A percentile compares a stretch with the other conserved stretches of the same genome.
Conservation (phyloP, 2,113 vertebrate species). For the Gymnogyps californianus region DNA sequence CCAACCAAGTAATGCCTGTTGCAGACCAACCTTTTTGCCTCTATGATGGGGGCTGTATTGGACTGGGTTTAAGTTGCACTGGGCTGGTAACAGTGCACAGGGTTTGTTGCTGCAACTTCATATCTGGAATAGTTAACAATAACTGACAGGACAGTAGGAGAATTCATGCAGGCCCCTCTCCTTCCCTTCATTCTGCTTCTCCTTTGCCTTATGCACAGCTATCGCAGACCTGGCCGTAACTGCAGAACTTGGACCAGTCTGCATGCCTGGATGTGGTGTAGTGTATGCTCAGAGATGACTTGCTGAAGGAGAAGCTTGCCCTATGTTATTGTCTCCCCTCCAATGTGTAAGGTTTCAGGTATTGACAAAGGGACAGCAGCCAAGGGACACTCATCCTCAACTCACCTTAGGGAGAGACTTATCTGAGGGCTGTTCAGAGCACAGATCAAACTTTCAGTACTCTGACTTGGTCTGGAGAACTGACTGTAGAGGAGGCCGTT, state of each 20-base stretch:
- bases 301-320: not conserved
- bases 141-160: not conserved
- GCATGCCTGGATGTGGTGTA: not conserved
- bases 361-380: fast-evolving
- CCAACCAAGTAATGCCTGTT: not conserved
- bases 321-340: not conserved
- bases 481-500: not conserved
- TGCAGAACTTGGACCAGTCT: not conserved
- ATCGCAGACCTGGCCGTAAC: fast-evolving
- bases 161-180: not conserved
- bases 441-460: not conserved
- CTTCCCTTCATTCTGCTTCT: not conserved
- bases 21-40: not conserved
- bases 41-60: not conserved
- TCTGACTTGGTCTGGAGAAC: not conserved
- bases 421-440: not conserved
- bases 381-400: fast-evolving
- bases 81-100: not conserved
- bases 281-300: fast-evolving
- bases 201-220: not conserved
- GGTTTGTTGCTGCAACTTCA: not conserved
- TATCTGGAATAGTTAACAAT: not conserved
- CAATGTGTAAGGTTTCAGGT: not conserved
- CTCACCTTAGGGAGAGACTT: too few species aligned
- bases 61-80: not conserved